Evolutionary conservation across 2,797 vertebrate species (phyloP).

Genomic region (Lepus oiostolus): DNA sequence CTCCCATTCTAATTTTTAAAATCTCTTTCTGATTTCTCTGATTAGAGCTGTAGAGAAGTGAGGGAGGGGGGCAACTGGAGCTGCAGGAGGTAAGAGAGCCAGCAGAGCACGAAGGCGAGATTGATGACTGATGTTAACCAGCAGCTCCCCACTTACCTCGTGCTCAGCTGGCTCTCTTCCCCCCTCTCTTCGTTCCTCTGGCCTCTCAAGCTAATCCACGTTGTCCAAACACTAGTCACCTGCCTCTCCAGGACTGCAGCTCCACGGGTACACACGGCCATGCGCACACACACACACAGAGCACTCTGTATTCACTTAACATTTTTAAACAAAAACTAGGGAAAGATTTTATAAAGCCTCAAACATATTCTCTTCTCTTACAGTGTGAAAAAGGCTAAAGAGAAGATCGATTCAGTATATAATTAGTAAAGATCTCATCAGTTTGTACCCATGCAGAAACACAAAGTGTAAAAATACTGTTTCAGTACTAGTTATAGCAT

Average conservation of each 20-base stretch:
- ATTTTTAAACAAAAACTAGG: not conserved
- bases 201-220: constrained; percentile 8
- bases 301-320: not conserved
- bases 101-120: too few relatives aligned
- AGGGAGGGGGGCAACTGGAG: not conserved
- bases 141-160: not conserved
- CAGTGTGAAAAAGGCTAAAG: constrained; percentile 14
- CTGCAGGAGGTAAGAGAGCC: not conserved
- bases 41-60: not conserved
- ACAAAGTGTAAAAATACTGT: too few relatives aligned
- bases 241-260: not conserved
- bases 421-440: too few relatives aligned
- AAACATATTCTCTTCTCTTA: constrained; percentile 31
- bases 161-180: not conserved
- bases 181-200: not conserved
- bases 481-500: too few relatives aligned
- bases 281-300: not conserved
- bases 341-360: constrained; percentile 35
- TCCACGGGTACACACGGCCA: not conserved
- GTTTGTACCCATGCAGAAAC: too few relatives aligned
- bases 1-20: not conserved
- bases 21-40: constrained; percentile 17
- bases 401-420: not conserved
- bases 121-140: too few relatives aligned
- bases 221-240: not conserved